These are phyloP conservation scores for Molanna angustata DNA, from an alignment of 2,888 invertebrate genomes.

Conservation along the genomic window DNA sequence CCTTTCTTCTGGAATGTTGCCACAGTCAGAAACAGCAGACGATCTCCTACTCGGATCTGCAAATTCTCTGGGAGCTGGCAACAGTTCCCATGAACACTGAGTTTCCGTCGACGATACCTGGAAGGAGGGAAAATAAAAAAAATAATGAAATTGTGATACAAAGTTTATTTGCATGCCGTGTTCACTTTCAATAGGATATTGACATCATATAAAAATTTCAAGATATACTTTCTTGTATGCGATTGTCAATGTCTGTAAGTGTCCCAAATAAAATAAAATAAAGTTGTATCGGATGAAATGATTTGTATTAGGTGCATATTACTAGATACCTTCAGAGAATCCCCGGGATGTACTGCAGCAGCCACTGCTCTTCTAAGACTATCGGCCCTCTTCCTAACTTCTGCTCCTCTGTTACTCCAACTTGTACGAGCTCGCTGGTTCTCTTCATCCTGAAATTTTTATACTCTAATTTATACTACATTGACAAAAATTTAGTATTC, in stretches of 20 bases:
- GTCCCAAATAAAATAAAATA: background rate
- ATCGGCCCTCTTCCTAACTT: slow-evolving; percentile 27
- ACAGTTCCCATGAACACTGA: slow-evolving; percentile 44
- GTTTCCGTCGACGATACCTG: slow-evolving; percentile 24
- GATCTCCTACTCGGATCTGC: slow-evolving; percentile 77
- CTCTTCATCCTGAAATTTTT: slow-evolving; percentile 30
- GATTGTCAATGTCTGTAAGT: background rate
- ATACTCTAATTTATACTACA: too few species aligned
- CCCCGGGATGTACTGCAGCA: slow-evolving; percentile 23
- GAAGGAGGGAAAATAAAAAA: background rate
- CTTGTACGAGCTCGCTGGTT: slow-evolving; percentile 26
- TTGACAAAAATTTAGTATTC: too few species aligned
- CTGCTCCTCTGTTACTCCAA: slow-evolving; percentile 16
- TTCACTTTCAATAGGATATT: too few species aligned
- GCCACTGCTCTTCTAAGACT: slow-evolving; percentile 27
- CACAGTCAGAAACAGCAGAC: slow-evolving; percentile 52
- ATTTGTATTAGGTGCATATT: too few species aligned
- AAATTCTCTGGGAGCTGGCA: slow-evolving; percentile 79
- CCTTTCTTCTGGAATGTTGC: slow-evolving; percentile 37
- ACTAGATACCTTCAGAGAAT: slow-evolving; percentile 21
- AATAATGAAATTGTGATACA: background rate
- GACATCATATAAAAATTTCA: too few species aligned
- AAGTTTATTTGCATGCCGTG: too few species aligned
- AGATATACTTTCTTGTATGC: background rate
- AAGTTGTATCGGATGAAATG: too few species aligned